Conservation (phyloP, 2,888 invertebrate genomes). For the Bombyx huttoni region DNA sequence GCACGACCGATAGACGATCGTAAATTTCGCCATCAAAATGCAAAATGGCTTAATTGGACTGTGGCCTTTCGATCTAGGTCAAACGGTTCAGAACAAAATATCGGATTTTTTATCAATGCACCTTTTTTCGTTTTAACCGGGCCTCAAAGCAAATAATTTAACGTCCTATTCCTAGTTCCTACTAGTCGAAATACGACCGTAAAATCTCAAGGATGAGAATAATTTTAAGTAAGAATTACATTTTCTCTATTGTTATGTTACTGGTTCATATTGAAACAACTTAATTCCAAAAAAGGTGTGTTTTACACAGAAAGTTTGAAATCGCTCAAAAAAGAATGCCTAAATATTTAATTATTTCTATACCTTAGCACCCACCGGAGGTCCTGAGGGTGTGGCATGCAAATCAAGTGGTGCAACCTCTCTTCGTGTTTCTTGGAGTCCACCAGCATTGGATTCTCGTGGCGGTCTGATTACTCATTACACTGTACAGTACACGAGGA, state of each 20-base stretch:
- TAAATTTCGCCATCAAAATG: constrained; percentile 70
- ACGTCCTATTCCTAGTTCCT: too few relatives aligned
- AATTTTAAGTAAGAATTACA: too few relatives aligned
- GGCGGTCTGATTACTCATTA: constrained; percentile 75
- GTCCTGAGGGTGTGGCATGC: constrained; percentile 82
- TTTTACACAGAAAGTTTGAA: too few relatives aligned
- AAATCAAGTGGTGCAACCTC: constrained; percentile 82
- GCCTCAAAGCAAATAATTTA: constrained; percentile 9
- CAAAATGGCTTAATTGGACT: constrained; percentile 70
- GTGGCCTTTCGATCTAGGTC: constrained; percentile 64
- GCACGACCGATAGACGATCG: constrained; percentile 45
- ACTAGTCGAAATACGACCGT: too few relatives aligned
- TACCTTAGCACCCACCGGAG: constrained; percentile 78
- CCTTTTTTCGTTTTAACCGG: constrained; percentile 40
- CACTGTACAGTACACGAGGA: constrained; percentile 54
- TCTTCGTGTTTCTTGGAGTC: constrained; percentile 82
- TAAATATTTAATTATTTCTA: background rate
- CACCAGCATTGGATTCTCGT: constrained; percentile 76
- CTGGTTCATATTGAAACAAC: too few relatives aligned
- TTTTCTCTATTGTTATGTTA: too few relatives aligned
- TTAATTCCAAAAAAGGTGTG: too few relatives aligned
- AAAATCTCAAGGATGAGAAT: too few relatives aligned
- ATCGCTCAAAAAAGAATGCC: too few relatives aligned
- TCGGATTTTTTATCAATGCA: constrained; percentile 47
- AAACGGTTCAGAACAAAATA: constrained; percentile 62